Base-by-base conservation (phyloP, 2,888 invertebrate genomes). In the Oxystoma pomonae region DNA sequence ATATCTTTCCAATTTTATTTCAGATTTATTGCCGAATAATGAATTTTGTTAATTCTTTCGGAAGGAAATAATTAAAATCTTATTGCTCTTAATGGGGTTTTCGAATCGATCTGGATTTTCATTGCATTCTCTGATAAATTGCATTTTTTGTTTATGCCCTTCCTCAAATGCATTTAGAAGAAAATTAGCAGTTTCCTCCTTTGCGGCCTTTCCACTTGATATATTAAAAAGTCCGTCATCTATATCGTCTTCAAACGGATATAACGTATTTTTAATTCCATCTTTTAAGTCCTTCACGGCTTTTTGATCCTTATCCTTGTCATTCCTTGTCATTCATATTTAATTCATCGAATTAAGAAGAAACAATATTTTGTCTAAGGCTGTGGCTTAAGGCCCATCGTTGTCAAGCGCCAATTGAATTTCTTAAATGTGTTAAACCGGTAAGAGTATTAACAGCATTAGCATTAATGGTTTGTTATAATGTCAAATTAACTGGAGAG, bases 371-470 rank as follows among this genome's bases (percentile, higher is more conserved):
- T 20, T 65, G 63, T 58, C 64, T 63, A 22, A 67, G 65, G 49
- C 60, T 56, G 57, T 68, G 68, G 35, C 59, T 69, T 12, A 58
- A 35, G 3, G 61, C 55, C 68, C 69, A 68, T 53, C 68, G 56
- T 52, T 69, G 69, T 9, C 67, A 58, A 53, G 67, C 68, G 16
- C 67, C 58, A 57, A 67, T 66, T 5, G 66, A 68, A 65, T 64
- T 62, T 18, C 64, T 63, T 1, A 65, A 58, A 61, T 65, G 59
- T 0, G 51, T 57, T 51, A 68, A 65, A 50, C 68, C 66, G 1
- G 66, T 66, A 1, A 67, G 53, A 19, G 56, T 60, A n/a, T 51
- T 58, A 55, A 65, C 69, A 18, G 66, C 67, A 49, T 69, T 66
- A 20, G 50, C 66, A 57, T 66, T 68, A 2, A 67, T 60, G 7